These are phyloP conservation scores for Drosophila chauvacae DNA, from an alignment of 1,140 invertebrate genomes.

Conservation along the genomic window DNA sequence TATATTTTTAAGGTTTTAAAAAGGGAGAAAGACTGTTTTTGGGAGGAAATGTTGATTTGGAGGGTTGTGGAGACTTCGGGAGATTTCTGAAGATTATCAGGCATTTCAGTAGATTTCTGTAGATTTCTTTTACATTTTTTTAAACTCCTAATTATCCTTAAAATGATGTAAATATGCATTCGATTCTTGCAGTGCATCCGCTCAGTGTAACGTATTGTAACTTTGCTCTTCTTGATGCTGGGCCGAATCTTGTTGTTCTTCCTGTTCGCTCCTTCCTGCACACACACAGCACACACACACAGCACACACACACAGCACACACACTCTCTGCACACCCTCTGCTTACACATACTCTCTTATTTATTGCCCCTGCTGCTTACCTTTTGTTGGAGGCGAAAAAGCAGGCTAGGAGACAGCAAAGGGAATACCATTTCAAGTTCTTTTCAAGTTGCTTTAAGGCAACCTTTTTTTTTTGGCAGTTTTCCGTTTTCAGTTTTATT, in stretches of 20 bases:
- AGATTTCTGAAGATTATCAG: background rate
- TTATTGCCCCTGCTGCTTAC: constrained; percentile 40
- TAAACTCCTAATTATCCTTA: too few relatives aligned
- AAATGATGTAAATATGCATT: background rate
- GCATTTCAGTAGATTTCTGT: background rate
- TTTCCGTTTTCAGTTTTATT: background rate
- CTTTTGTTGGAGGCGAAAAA: constrained; percentile 17
- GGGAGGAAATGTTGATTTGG: background rate
- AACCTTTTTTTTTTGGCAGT: constrained; percentile 10
- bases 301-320: constrained; percentile 1
- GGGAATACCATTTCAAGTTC: constrained; percentile 34
- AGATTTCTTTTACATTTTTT: background rate
- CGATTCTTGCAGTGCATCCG: background rate
- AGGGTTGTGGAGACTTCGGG: background rate
- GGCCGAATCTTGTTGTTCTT: constrained; percentile 42
- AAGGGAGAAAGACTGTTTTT: too few relatives aligned
- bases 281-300: constrained; percentile 4
- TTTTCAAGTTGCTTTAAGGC: constrained; percentile 20
- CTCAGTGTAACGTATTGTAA: constrained; percentile 1
- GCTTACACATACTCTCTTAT: constrained; percentile 23
- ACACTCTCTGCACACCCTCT: background rate
- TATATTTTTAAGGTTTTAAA: background rate
- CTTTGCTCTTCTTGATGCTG: constrained; percentile 37
- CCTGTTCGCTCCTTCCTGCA: constrained; percentile 23
- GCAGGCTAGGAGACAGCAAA: constrained; percentile 16